A percentile compares a stretch with the other conserved stretches of the same genome.
phyloP scores from a whole-genome alignment of 2,797 vertebrate species.

The Acomys russatus region DNA sequence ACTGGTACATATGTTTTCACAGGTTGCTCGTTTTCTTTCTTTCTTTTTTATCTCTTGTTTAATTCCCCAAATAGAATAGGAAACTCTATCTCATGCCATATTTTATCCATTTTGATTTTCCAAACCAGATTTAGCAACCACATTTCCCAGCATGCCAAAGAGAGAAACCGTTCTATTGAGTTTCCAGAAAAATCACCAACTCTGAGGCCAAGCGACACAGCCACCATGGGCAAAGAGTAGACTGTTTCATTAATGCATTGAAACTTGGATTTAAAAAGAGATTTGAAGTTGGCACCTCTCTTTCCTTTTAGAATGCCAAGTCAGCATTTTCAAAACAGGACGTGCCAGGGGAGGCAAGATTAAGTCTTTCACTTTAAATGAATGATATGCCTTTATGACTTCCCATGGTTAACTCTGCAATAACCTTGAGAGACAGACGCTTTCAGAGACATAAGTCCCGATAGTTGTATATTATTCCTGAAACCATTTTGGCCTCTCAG shows the following conservation, averaged over 20 bases:
- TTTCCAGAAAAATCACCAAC: background rate
- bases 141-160: conserved; percentile 57
- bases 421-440: conserved; percentile 64
- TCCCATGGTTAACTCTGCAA: conserved; percentile 42
- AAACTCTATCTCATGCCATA: conserved; percentile 67
- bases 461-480: background rate
- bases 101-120: conserved; percentile 65
- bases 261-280: background rate
- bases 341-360: conserved; percentile 36
- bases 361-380: conserved; percentile 59
- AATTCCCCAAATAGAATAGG: conserved; percentile 61
- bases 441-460: conserved; percentile 58
- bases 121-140: conserved; percentile 71
- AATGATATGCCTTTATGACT: conserved; percentile 60
- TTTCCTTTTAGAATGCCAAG: conserved; percentile 32
- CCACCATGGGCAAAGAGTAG: background rate
- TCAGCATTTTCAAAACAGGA: conserved; percentile 60
- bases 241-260: background rate
- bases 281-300: conserved; percentile 24
- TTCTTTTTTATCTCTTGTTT: conserved; percentile 5
- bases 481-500: conserved; percentile 24
- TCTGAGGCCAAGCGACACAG: background rate
- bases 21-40: background rate
- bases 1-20: conserved; percentile 42
- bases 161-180: conserved; percentile 36